These are phyloP conservation scores for Aphis gossypii DNA, from an alignment of 1,140 invertebrate species.

Conservation along the genomic window DNA sequence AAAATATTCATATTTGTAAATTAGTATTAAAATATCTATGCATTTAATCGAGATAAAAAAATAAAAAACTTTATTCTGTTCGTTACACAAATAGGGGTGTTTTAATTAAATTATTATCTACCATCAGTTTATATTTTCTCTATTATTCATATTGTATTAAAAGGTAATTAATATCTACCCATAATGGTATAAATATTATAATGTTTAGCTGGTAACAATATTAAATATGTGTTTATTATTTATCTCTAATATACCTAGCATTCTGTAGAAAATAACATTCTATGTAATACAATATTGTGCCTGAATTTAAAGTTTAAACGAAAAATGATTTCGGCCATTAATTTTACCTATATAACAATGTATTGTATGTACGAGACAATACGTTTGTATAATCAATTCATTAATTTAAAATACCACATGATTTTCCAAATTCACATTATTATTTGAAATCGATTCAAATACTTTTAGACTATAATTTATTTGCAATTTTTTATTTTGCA, in stretches of 20 bases:
- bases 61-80: neutral
- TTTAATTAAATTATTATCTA: conserved; percentile 45
- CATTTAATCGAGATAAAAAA: neutral
- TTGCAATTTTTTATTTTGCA: neutral
- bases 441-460: neutral
- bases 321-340: neutral
- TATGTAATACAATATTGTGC: neutral
- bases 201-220: neutral
- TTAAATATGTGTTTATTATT: neutral
- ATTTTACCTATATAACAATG: neutral
- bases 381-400: neutral
- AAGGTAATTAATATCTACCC: neutral
- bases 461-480: neutral
- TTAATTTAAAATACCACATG: neutral
- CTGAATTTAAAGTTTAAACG: neutral
- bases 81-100: conserved; percentile 31
- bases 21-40: conserved; percentile 12
- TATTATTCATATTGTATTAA: conserved; percentile 32
- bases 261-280: neutral
- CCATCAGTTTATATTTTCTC: neutral
- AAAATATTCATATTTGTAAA: neutral
- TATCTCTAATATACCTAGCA: neutral
- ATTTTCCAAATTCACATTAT: neutral
- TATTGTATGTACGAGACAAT: neutral
- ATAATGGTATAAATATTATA: neutral